Base-by-base conservation (phyloP, 1,140 invertebrate genomes). In the Bombus waltoni region DNA sequence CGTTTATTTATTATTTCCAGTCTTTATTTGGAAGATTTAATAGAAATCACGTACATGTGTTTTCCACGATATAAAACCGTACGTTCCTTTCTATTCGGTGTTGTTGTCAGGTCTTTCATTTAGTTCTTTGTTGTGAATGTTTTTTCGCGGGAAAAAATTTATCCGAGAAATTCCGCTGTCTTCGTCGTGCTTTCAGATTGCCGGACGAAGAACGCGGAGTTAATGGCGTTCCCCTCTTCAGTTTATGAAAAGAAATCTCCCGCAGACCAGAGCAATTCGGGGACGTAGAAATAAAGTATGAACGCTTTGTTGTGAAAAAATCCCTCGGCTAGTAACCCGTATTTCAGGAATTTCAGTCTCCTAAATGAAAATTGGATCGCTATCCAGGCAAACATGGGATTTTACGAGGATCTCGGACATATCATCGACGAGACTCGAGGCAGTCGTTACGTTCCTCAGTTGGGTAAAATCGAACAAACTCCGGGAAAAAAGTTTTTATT, bases 171-270 rank as follows among this genome's bases (percentile, higher is more conserved):
- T 83, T 83, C 75, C 83, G 57, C 75, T 80, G 86, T 84, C 68
- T 62, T 85, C 47, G 66, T 76, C 62, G 38, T 77, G 80, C 66
- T 71, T 79, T 57, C 28, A 62, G 86, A 88, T 88, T 87, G 81
- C 72, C 57, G 75, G 87, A 81, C 75, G 86, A 76, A 77, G 75
- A 88, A 81, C 71, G 70, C 42, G 44, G 70, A 44, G 72, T 77
- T 62, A 87, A 79, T 85, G 87, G 57, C 66, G 22, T 77, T 82
- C 80, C 75, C 68, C 71, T 85, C 80, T 83, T 89, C 80, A 83
- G 66, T 89, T 88, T 88, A 74, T 81, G 79, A 77, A 47, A 81
- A 86, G 84, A 89, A 83, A 88, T 89, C 84, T 85, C 13, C 42
- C 53, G 82, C 59, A 82, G 81, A 80, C 70, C 57, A 76, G 66